phyloP scores from a whole-genome alignment of 2,797 vertebrate species.

The Protonibea diacanthus region DNA sequence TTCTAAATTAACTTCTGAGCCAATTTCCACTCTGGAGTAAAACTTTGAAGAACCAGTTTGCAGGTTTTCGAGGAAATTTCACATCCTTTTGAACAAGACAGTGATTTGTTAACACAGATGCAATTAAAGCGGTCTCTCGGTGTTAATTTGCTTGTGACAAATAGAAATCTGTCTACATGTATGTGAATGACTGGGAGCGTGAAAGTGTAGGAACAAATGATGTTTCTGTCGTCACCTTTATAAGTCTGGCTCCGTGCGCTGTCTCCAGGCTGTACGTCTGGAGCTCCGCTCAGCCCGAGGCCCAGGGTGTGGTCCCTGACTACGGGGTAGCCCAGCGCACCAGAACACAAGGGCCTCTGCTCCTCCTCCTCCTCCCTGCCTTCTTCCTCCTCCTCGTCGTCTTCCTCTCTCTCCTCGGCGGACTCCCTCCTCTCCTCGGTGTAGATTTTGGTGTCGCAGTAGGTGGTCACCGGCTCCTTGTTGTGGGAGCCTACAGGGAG shows the following conservation, averaged over 20 bases:
- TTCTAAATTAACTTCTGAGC: constrained; percentile 56
- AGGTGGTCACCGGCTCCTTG: constrained; percentile 73
- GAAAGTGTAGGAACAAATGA: background rate
- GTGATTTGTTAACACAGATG: background rate
- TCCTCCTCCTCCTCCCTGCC: constrained; percentile 89
- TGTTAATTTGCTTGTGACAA: background rate
- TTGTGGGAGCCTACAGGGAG: constrained; percentile 72
- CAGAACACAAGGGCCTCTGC: constrained; percentile 90
- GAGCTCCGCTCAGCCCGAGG: constrained; percentile 80
- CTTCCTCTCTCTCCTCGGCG: constrained; percentile 57
- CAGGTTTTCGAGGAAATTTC: constrained; percentile 8
- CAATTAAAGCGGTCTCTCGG: background rate
- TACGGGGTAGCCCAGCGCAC: constrained; percentile 87
- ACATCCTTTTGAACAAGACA: background rate
- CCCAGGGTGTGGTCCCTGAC: constrained; percentile 85
- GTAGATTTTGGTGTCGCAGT: constrained; percentile 78
- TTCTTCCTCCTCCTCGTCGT: constrained; percentile 71
- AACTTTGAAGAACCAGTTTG: constrained; percentile 42
- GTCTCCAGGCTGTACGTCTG: constrained; percentile 79
- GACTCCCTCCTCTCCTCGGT: constrained; percentile 83
- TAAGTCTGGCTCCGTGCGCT: constrained; percentile 81
- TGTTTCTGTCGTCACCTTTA: constrained; percentile 84
- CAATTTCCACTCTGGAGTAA: constrained; percentile 28
- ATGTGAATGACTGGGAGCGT: too few species aligned
- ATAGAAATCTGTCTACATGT: background rate